Percentiles rank a stretch among this genome's conserved stretches.
Conservation (phyloP, 2,113 vertebrate genomes). For the Peucedramus taeniatus region DNA sequence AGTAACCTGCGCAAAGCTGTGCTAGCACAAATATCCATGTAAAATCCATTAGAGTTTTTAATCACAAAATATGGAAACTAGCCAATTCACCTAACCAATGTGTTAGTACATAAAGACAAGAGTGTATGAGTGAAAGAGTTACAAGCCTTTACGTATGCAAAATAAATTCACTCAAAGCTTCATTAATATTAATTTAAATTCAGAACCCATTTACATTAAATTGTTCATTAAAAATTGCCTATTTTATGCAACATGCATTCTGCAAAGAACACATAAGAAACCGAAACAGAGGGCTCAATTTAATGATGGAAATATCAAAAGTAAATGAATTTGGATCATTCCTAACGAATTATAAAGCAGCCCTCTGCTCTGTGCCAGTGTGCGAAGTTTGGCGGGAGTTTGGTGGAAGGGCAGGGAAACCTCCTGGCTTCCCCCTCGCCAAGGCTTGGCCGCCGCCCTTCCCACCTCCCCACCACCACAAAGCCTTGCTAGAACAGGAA, state of each 20-base stretch:
- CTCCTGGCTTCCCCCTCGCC: background rate
- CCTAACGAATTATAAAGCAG: constrained; percentile 29
- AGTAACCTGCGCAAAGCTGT: background rate
- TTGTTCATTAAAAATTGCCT: constrained; percentile 85
- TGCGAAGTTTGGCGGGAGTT: background rate
- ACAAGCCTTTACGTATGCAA: constrained; percentile 84
- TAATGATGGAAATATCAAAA: constrained; percentile 73
- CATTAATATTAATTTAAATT: constrained; percentile 90
- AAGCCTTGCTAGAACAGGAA: background rate
- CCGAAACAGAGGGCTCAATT: constrained; percentile 67
- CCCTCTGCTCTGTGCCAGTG: background rate
- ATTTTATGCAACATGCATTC: constrained; percentile 84
- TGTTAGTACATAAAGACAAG: constrained; percentile 73
- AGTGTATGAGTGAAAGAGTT: constrained; percentile 74
- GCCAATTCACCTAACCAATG: constrained; percentile 65
- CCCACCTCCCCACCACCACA: background rate
- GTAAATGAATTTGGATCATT: constrained; percentile 66
- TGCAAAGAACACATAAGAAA: constrained; percentile 76
- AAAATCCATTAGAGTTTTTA: constrained; percentile 61
- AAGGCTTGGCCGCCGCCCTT: background rate
- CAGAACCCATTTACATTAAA: constrained; percentile 85
- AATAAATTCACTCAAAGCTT: constrained; percentile 85
- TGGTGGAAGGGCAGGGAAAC: background rate
- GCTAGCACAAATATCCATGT: background rate
- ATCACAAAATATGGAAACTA: constrained; percentile 59